phyloP scores from a whole-genome alignment of 2,888 invertebrate genomes.

The Cyrtodaria siliqua region DNA sequence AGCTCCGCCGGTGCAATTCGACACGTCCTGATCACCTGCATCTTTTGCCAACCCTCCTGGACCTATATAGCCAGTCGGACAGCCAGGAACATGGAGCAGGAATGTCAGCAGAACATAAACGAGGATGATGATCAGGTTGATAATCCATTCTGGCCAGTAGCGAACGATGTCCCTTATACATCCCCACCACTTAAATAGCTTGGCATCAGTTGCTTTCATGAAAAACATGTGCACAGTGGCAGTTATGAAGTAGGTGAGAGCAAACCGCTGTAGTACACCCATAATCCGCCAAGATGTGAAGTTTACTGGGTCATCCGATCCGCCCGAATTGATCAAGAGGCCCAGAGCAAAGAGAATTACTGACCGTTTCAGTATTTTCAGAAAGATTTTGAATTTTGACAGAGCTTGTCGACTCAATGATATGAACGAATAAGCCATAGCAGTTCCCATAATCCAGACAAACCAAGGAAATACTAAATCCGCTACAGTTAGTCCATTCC shows the following conservation, averaged over 20 bases:
- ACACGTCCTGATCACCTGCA: conserved; percentile 66
- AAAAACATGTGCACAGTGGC: conserved; percentile 87
- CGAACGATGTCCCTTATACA: conserved; percentile 82
- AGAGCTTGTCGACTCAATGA: conserved; percentile 90
- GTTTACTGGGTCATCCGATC: conserved; percentile 54
- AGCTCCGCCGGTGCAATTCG: conserved; percentile 95
- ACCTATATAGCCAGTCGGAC: conserved; percentile 93
- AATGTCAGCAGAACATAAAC: conserved; percentile 91
- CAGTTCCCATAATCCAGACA: conserved; percentile 99
- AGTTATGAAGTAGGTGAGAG: conserved; percentile 92
- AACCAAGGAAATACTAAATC: conserved; percentile 87
- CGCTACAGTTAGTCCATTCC: conserved; percentile 87
- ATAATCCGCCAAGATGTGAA: conserved; percentile 90
- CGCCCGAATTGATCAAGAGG: conserved; percentile 80
- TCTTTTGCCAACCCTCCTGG: conserved; percentile 91
- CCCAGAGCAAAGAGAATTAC: conserved; percentile 85
- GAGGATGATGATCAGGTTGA: conserved; percentile 89
- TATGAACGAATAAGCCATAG: conserved; percentile 94
- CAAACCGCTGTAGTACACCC: conserved; percentile 96
- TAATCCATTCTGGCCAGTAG: conserved; percentile 90
- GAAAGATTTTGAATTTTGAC: conserved; percentile 76
- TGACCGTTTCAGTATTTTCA: conserved; percentile 85
- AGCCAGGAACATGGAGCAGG: conserved; percentile 91
- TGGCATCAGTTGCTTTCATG: conserved; percentile 72
- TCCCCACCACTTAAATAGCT: conserved; percentile 66